Conservation (phyloP, 2,888 invertebrate species). For the Orthosia incerta region DNA sequence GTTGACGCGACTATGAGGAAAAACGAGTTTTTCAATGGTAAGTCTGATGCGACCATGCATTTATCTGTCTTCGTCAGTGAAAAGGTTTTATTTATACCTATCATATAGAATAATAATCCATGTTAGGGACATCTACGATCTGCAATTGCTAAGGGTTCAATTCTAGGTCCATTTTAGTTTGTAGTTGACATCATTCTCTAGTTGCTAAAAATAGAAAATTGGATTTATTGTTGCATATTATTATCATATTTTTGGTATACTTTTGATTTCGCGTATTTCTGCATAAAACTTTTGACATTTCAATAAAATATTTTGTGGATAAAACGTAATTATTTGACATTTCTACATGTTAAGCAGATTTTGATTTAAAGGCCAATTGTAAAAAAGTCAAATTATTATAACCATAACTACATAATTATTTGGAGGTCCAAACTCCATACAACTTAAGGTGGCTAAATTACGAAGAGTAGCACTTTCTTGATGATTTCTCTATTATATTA, state of each 20-base stretch:
- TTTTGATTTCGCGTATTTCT: background rate
- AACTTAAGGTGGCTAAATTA: too few species aligned
- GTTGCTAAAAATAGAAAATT: background rate
- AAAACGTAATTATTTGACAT: background rate
- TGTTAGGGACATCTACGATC: background rate
- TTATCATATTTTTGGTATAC: background rate
- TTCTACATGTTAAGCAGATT: constrained; percentile 32
- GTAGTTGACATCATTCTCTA: background rate
- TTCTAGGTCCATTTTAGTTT: constrained; percentile 1
- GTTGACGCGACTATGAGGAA: background rate
- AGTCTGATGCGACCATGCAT: background rate
- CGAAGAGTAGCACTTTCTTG: constrained; percentile 15
- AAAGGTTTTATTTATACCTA: background rate
- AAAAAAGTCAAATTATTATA: background rate
- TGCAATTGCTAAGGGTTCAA: constrained; percentile 1
- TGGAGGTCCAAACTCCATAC: too few species aligned
- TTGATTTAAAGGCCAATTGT: constrained; percentile 6
- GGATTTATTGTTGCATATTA: constrained; percentile 1
- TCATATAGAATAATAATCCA: background rate
- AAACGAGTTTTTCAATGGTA: background rate
- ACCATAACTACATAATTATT: background rate
- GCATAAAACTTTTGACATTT: background rate
- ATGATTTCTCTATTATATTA: constrained; percentile 2
- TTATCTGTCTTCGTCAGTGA: background rate
- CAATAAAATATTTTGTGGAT: constrained; percentile 8